A percentile compares a stretch with the other conserved stretches of the same genome.
Evolutionary conservation across 2,113 vertebrate species (phyloP).

Genomic region (Lathamus discolor): DNA sequence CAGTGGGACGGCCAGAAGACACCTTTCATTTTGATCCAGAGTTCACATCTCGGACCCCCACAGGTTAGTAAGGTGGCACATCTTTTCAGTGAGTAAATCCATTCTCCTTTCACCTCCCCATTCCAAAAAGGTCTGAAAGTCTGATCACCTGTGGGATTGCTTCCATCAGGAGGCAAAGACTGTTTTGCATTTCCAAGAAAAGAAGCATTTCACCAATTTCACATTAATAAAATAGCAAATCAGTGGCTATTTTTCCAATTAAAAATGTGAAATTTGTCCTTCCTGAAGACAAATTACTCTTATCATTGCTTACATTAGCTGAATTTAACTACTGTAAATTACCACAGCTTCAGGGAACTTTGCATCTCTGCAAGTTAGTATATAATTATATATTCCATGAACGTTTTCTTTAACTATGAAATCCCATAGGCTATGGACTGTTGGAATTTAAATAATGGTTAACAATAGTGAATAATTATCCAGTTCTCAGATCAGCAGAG

Average conservation of each 20-base stretch:
- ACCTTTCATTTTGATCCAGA: constrained; percentile 98
- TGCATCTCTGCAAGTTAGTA: background rate
- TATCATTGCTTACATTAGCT: background rate
- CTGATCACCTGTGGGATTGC: background rate
- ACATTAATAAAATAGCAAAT: background rate
- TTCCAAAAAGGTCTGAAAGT: background rate
- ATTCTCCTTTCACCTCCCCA: background rate
- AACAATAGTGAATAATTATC: background rate
- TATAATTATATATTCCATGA: background rate
- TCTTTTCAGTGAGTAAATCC: background rate
- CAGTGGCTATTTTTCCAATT: background rate
- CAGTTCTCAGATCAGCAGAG: background rate
- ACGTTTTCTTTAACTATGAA: background rate
- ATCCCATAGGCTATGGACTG: background rate
- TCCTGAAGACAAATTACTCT: background rate
- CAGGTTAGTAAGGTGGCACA: constrained; percentile 72
- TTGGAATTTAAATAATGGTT: background rate
- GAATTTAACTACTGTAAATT: background rate
- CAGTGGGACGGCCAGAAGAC: constrained; percentile 92
- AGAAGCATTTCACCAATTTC: background rate
- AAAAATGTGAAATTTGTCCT: background rate
- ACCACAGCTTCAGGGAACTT: background rate
- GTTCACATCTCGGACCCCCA: constrained; percentile 94
- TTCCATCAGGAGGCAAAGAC: background rate
- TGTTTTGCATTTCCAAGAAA: background rate